These are phyloP conservation scores for Drosophila tanythrix DNA, from an alignment of 2,888 invertebrate genomes.

Conservation along the genomic window DNA sequence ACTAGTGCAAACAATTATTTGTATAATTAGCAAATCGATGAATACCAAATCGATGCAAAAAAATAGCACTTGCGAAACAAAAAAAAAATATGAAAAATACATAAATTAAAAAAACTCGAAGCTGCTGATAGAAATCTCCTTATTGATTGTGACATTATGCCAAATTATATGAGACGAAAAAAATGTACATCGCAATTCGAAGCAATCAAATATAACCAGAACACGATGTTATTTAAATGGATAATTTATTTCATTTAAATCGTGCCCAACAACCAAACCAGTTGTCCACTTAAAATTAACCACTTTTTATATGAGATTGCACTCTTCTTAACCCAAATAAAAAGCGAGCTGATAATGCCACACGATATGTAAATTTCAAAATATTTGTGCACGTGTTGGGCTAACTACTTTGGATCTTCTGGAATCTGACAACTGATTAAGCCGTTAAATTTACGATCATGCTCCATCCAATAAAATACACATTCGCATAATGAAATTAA, in stretches of 20 bases:
- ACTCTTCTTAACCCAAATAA: slow-evolving; percentile 44
- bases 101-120: not conserved
- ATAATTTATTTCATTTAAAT: slow-evolving; percentile 7
- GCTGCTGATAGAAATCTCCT: not conserved
- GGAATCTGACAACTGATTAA: slow-evolving; percentile 12
- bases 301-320: slow-evolving; percentile 45
- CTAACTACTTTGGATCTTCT: not conserved
- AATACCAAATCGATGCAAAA: slow-evolving; percentile 57
- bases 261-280: slow-evolving; percentile 47
- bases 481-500: slow-evolving; percentile 28
- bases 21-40: slow-evolving; percentile 44
- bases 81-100: not conserved
- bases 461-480: slow-evolving; percentile 24
- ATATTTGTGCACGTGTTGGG: slow-evolving; percentile 12
- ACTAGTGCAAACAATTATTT: slow-evolving; percentile 49
- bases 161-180: not conserved
- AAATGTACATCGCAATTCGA: not conserved
- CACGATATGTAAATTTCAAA: slow-evolving; percentile 6
- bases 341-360: slow-evolving; percentile 19
- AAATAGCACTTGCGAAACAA: slow-evolving; percentile 37
- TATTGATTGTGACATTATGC: not conserved
- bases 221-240: not conserved
- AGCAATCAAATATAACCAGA: not conserved
- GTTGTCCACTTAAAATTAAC: slow-evolving; percentile 54
- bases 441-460: slow-evolving; percentile 11